phyloP scores from a whole-genome alignment of 2,113 vertebrate species.

The Hemichromis elongatus region DNA sequence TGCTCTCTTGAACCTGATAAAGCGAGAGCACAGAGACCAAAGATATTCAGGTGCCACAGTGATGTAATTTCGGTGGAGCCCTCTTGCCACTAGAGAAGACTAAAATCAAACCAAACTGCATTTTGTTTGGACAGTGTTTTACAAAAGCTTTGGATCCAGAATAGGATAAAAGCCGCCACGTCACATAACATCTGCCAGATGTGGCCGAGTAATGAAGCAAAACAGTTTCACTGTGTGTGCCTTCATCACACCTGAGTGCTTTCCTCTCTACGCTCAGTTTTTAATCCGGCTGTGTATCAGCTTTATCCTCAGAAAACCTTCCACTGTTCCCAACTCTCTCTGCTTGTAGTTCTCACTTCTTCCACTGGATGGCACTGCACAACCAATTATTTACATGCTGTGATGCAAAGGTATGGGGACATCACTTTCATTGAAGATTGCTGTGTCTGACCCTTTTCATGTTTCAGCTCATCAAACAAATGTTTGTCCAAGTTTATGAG shows the following conservation, averaged over 20 bases:
- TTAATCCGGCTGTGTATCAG: not conserved
- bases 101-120: not conserved
- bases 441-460: not conserved
- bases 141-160: not conserved
- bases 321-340: not conserved
- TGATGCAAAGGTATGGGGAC: not conserved
- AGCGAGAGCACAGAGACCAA: no score
- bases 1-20: no score
- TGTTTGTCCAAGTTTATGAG: not conserved
- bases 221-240: not conserved
- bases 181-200: not conserved
- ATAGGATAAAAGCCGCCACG: not conserved
- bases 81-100: not conserved
- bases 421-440: no score
- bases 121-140: not conserved
- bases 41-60: not conserved
- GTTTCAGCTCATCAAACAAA: not conserved
- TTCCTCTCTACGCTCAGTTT: not conserved
- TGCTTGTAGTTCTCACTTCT: not conserved
- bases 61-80: fast-evolving
- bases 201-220: not conserved
- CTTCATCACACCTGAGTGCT: not conserved
- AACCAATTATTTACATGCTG: fast-evolving
- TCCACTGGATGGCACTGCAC: not conserved
- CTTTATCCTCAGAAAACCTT: not conserved